phyloP scores from a whole-genome alignment of 2,888 invertebrate species.

The Thereva nobilitata region DNA sequence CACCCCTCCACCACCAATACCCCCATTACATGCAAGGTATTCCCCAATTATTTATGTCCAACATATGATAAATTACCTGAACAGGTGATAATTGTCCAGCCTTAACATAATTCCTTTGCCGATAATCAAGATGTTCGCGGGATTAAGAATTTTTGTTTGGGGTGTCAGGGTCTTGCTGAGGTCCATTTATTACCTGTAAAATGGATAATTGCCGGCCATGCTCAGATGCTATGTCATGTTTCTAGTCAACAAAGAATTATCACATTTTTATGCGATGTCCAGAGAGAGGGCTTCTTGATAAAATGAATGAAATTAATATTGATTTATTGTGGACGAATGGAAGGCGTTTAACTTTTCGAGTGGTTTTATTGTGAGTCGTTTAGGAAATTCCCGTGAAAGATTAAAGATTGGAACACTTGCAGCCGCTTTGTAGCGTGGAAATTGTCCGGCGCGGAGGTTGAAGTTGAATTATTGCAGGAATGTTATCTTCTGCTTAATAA shows the following conservation, averaged over 20 bases:
- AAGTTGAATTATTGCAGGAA: no score
- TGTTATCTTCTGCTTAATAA: no score
- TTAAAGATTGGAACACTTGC: no score
- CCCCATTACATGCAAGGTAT: no score
- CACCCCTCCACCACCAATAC: neutral
- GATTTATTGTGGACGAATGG: no score
- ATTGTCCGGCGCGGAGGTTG: no score
- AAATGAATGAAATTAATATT: no score
- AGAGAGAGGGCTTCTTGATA: no score
- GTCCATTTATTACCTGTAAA: slow-evolving; percentile 23
- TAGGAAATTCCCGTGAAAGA: no score
- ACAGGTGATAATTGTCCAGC: slow-evolving; percentile 34
- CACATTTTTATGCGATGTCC: slow-evolving; percentile 17
- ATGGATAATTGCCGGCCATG: slow-evolving; percentile 37
- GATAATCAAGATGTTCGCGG: slow-evolving; percentile 33
- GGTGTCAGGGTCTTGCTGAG: slow-evolving; percentile 26
- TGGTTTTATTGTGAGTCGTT: no score
- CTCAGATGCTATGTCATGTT: slow-evolving; percentile 46
- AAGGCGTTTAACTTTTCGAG: no score
- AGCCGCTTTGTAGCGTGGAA: no score
- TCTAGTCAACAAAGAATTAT: slow-evolving; percentile 48
- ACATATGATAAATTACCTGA: slow-evolving; percentile 28
- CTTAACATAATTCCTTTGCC: slow-evolving; percentile 16
- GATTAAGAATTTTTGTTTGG: slow-evolving; percentile 33
- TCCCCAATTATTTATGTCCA: slow-evolving; percentile 19